A percentile compares a stretch with the other conserved stretches of the same genome.
Conservation (phyloP, 2,888 invertebrate species). For the Tipula helvola region DNA sequence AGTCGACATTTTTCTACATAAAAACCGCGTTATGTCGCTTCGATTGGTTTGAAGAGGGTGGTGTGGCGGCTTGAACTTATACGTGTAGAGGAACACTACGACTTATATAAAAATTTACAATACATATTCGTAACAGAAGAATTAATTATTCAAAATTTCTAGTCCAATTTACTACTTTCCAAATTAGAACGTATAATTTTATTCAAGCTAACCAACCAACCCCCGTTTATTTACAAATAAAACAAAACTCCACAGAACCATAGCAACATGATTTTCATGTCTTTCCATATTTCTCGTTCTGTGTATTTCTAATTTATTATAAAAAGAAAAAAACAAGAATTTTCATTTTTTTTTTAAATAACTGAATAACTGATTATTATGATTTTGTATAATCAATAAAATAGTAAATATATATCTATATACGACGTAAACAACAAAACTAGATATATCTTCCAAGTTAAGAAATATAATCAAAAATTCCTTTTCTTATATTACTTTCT, state of each 20-base stretch:
- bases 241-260: background rate
- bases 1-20: too few relatives aligned
- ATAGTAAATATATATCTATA: background rate
- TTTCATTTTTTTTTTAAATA: background rate
- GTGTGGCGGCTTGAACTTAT: too few relatives aligned
- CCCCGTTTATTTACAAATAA: background rate
- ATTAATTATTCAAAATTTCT: background rate
- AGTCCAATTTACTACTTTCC: background rate
- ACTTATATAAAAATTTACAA: too few relatives aligned
- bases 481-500: background rate
- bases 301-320: background rate
- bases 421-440: background rate
- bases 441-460: background rate
- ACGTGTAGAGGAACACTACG: too few relatives aligned
- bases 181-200: background rate
- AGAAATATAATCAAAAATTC: background rate
- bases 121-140: too few relatives aligned
- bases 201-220: background rate
- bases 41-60: too few relatives aligned
- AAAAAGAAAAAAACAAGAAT: background rate
- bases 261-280: background rate
- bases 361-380: background rate
- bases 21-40: too few relatives aligned
- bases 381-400: conserved; percentile 4
- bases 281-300: background rate